Base-by-base conservation (phyloP, 2,113 vertebrate species). In the Onychostoma macrolepis region DNA sequence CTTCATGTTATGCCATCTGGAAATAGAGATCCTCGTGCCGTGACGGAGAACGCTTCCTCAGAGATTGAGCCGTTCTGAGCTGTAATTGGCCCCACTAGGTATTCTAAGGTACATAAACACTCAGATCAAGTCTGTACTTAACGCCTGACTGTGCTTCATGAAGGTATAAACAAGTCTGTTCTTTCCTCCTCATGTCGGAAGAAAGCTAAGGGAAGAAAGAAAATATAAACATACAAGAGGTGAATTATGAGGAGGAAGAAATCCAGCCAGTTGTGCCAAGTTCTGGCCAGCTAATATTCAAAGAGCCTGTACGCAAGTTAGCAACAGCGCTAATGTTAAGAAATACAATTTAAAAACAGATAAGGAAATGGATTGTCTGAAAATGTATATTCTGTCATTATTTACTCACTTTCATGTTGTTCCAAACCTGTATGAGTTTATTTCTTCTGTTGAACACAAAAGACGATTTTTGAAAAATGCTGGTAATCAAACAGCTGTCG, bases 41-140 rank as follows among this genome's bases (percentile, higher is more conserved):
- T 33, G 58, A 13, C 4, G 79, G 67, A 33, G 30, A 80, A 33
- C 17, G 17, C 30, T 69, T n/a, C 67, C 83, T 53, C 3, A 21
- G 82, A 85, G 82, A 85, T 56, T 75, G 69, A 15, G 48, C 26
- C 21, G 13, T 21, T 38, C 56, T 19, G 48, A 53, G 65, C n/a
- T 75, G 41, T 89, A 87, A 86, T 84, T 89, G 75, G 88, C 72
- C 88, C 33, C 85, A 36, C 13, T 86, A 72, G 65, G 80, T 26
- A 45, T 84, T 33, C 38, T 0, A 12, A 74, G 76, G 75, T 84
- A 50, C 85, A 89, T 74, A 53, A 81, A 86, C 41, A 63, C 28
- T 38, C 41, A 10, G 6, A 48, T 88, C 50, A 48, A 43, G 41
- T 83, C 41, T 43, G 41, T 67, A 38, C 28, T 71, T 43, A 38